Percentiles rank a stretch among this genome's conserved stretches.
These are phyloP conservation scores for Venustaconcha ellipsiformis DNA, from an alignment of 1,140 invertebrate species.

Conservation along the genomic window DNA sequence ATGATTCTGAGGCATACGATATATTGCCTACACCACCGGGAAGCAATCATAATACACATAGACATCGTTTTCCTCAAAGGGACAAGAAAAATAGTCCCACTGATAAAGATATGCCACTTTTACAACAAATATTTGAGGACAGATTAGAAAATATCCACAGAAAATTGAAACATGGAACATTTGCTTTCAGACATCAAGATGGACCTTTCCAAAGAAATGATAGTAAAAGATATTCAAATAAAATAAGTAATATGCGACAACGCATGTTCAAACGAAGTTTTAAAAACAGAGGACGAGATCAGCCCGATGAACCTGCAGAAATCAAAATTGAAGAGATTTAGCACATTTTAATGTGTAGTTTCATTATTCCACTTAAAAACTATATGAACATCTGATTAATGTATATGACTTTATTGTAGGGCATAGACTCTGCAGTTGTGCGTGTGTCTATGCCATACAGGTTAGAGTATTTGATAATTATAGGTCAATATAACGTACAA, in stretches of 20 bases:
- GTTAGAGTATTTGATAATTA: too few relatives aligned
- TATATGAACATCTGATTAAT: too few relatives aligned
- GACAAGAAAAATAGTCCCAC: conserved; percentile 8
- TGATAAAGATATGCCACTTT: conserved; percentile 45
- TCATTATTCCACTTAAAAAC: too few relatives aligned
- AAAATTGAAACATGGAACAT: conserved; percentile 48
- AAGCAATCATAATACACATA: not conserved
- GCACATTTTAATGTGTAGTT: too few relatives aligned
- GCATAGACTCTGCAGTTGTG: too few relatives aligned
- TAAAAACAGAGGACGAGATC: conserved; percentile 33
- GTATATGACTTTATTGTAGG: too few relatives aligned
- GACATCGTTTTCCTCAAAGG: not conserved
- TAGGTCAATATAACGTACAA: too few relatives aligned
- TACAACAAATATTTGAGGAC: conserved; percentile 61
- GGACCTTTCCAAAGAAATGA: conserved; percentile 31
- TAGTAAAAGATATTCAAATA: conserved; percentile 39
- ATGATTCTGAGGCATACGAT: conserved; percentile 26
- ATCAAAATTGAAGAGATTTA: too few relatives aligned
- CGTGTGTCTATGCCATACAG: too few relatives aligned
- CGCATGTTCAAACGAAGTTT: conserved; percentile 51
- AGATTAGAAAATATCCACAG: conserved; percentile 55
- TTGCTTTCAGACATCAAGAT: conserved; percentile 30
- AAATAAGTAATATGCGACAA: conserved; percentile 45
- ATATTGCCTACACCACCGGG: conserved; percentile 7
- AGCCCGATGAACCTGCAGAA: too few relatives aligned